Evolutionary conservation across 2,888 invertebrate genomes (phyloP).

Genomic region (Lasioglossum villosulum): DNA sequence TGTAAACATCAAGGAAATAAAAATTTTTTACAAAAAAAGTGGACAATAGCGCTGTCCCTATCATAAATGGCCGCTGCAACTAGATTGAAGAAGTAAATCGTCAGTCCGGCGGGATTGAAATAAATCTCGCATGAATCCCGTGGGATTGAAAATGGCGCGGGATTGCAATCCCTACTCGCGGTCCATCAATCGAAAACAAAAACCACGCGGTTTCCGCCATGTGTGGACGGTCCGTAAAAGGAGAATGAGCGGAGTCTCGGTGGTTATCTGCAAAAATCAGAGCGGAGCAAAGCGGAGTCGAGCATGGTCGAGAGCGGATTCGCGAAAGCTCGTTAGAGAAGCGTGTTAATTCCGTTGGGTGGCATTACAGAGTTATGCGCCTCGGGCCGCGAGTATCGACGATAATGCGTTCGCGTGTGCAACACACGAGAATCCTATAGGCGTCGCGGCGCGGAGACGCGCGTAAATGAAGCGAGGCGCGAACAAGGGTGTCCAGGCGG

Average conservation of each 20-base stretch:
- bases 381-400: slow-evolving; percentile 39
- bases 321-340: slow-evolving; percentile 71
- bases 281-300: background rate
- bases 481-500: slow-evolving; percentile 9
- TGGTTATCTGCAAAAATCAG: background rate
- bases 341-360: slow-evolving; percentile 67
- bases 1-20: too few species aligned
- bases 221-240: too few species aligned
- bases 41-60: too few species aligned
- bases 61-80: too few species aligned
- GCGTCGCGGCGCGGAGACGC: background rate
- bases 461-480: slow-evolving; percentile 15
- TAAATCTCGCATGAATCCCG: too few species aligned
- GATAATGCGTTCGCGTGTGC: slow-evolving; percentile 30
- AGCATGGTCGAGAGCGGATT: slow-evolving; percentile 45
- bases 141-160: too few species aligned
- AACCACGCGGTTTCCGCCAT: too few species aligned
- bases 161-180: too few species aligned
- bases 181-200: too few species aligned
- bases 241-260: background rate
- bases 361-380: slow-evolving; percentile 54
- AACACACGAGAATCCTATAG: background rate
- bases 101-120: too few species aligned
- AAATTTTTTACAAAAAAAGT: too few species aligned
- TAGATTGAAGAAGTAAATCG: too few species aligned